These are phyloP conservation scores for Phalacrocorax carbo DNA, from an alignment of 2,113 vertebrate genomes.

Conservation along the genomic window DNA sequence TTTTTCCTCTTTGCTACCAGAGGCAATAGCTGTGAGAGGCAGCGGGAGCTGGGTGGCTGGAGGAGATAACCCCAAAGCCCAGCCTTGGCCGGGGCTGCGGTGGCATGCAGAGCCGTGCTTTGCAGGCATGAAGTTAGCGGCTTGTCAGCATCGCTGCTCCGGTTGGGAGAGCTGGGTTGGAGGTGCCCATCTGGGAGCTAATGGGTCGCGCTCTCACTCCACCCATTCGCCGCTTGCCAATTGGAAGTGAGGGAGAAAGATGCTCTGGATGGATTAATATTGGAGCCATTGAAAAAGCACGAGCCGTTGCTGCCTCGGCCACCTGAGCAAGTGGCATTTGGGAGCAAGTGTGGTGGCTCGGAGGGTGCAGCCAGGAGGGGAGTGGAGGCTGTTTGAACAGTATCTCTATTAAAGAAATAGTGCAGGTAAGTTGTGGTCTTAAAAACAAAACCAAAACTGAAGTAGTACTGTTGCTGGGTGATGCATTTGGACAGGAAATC, in stretches of 20 bases:
- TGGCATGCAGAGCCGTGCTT: not conserved
- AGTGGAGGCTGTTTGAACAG: not conserved
- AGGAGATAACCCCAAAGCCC: not conserved
- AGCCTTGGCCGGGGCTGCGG: not conserved
- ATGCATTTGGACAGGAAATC: not conserved
- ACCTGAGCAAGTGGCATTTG: slow-evolving; percentile 44
- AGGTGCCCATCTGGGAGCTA: slow-evolving; percentile 36
- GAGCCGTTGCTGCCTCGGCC: not conserved
- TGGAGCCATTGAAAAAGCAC: slow-evolving; percentile 32
- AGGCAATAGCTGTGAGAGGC: not conserved
- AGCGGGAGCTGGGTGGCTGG: not conserved
- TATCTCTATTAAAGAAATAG: slow-evolving; percentile 3
- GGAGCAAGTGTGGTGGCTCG: not conserved
- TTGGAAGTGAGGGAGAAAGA: slow-evolving; percentile 65
- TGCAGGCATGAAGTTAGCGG: not conserved
- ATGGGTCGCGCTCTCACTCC: slow-evolving; percentile 42
- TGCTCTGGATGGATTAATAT: slow-evolving; percentile 49
- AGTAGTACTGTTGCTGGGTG: not conserved
- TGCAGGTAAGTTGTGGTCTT: slow-evolving; percentile 55
- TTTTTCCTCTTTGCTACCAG: not conserved
- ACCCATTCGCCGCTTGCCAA: slow-evolving; percentile 57
- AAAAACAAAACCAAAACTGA: not conserved
- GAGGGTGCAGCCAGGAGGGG: not conserved
- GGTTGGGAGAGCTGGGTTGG: not conserved
- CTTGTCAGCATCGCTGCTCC: not conserved